These are phyloP conservation scores for Temnothorax rugatulus DNA, from an alignment of 2,888 invertebrate species.

Conservation along the genomic window DNA sequence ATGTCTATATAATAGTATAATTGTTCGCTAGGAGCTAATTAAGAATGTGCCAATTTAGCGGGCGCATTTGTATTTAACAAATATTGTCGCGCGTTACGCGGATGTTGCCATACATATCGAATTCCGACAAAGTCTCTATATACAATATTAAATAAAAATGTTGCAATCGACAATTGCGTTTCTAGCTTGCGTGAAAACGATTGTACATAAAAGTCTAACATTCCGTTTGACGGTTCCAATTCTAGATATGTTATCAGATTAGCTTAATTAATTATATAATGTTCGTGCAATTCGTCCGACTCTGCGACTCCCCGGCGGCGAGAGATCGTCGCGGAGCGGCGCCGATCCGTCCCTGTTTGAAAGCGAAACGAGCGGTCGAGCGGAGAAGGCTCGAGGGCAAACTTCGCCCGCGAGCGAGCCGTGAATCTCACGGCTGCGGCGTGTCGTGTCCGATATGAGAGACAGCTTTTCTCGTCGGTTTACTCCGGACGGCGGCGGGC, in stretches of 20 bases:
- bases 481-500: background rate
- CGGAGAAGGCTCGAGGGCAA: constrained; percentile 15
- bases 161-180: background rate
- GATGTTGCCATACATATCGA: constrained; percentile 9
- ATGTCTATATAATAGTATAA: constrained; percentile 14
- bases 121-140: background rate
- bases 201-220: background rate
- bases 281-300: background rate
- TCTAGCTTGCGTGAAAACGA: background rate
- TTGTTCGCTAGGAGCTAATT: background rate
- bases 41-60: constrained; percentile 7
- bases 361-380: constrained; percentile 18
- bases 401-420: background rate
- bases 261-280: background rate
- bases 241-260: background rate
- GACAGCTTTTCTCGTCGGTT: constrained; percentile 68
- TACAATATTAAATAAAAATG: constrained; percentile 2
- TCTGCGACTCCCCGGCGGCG: background rate
- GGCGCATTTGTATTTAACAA: background rate
- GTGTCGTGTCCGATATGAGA: constrained; percentile 55
- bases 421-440: constrained; percentile 28
- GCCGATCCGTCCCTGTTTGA: constrained; percentile 29
- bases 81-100: background rate
- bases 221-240: background rate
- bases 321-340: background rate